Evolutionary conservation across 1,140 invertebrate genomes (phyloP).

Genomic region (Orius insidiosus): DNA sequence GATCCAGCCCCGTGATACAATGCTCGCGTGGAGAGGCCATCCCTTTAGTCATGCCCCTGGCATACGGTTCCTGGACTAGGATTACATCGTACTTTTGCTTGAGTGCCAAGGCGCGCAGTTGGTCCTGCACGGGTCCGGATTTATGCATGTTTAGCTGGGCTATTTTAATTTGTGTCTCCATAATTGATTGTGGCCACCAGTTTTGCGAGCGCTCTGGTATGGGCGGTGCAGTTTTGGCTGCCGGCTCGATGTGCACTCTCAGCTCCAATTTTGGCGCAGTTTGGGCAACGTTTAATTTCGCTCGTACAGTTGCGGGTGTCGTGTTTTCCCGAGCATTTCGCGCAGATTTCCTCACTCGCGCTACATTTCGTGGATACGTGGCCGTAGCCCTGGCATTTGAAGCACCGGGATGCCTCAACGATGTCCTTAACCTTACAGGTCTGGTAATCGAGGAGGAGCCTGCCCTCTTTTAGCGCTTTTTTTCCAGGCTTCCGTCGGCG

Average conservation of each 20-base stretch:
- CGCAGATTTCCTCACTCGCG: not conserved
- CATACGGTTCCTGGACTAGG: not conserved
- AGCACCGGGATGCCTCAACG: not conserved
- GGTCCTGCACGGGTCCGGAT: not conserved
- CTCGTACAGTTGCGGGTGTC: not conserved
- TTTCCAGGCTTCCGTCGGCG: too few species aligned
- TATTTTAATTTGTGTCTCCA: not conserved
- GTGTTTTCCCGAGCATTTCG: not conserved
- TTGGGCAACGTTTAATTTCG: not conserved
- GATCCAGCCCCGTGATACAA: not conserved
- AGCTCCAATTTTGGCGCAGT: not conserved
- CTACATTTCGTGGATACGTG: not conserved
- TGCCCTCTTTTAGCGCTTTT: too few species aligned
- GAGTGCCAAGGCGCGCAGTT: not conserved
- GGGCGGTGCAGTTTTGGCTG: not conserved
- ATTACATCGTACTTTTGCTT: not conserved
- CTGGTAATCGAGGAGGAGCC: not conserved
- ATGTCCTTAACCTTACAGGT: not conserved
- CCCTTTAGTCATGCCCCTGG: not conserved
- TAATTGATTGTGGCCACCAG: not conserved
- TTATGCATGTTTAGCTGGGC: not conserved
- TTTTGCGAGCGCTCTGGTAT: not conserved
- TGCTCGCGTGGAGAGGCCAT: not conserved
- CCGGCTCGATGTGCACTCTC: not conserved
- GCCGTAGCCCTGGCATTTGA: constrained; percentile 3